phyloP scores from a whole-genome alignment of 2,113 vertebrate genomes.

The Megaceryle maxima region DNA sequence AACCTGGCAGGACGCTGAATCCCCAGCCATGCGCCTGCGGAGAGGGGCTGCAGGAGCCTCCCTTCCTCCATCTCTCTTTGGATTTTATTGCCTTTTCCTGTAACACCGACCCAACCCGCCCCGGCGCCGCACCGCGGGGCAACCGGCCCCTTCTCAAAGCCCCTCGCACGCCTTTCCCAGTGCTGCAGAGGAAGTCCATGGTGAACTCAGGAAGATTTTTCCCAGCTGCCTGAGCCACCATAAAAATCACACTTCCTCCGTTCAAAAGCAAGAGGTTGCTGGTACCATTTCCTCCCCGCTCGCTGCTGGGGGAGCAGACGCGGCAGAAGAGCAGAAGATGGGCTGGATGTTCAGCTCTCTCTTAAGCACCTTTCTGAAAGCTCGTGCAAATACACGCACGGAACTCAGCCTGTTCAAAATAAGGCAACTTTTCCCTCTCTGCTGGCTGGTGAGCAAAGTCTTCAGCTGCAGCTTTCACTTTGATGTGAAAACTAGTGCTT shows the following conservation, averaged over 20 bases:
- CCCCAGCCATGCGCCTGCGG: accelerated
- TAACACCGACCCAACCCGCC: accelerated
- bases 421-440: neutral
- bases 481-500: neutral
- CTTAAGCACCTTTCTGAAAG: neutral
- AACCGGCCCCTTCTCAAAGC: neutral
- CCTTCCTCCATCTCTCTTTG: neutral
- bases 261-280: constrained; percentile 33
- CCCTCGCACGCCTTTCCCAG: neutral
- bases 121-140: accelerated
- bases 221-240: neutral
- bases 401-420: neutral
- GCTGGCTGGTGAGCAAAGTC: neutral
- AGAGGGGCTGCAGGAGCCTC: neutral
- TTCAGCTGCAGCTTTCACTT: neutral
- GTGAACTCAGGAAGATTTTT: neutral
- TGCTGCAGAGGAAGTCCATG: neutral
- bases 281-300: neutral
- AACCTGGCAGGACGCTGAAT: accelerated
- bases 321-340: accelerated
- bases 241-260: neutral
- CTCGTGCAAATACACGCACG: neutral
- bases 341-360: neutral
- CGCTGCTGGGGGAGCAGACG: accelerated
- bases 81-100: neutral